Conservation (phyloP, 2,888 invertebrate species). For the Eupithecia centaureata region DNA sequence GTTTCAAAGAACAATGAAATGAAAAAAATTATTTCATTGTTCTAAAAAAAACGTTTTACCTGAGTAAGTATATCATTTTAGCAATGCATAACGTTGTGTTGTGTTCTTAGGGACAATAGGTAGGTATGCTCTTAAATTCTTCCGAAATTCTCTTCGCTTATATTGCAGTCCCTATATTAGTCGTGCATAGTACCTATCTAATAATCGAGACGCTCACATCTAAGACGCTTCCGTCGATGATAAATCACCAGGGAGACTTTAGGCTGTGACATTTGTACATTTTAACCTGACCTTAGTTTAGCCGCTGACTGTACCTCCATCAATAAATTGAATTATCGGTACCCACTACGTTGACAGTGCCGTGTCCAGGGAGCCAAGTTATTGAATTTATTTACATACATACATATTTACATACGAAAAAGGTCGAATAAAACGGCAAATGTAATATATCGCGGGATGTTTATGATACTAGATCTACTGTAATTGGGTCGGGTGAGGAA, state of each 20-base stretch:
- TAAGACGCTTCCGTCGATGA: background rate
- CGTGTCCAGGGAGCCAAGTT: conserved; percentile 60
- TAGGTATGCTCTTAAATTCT: background rate
- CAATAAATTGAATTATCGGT: conserved; percentile 65
- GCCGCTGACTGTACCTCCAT: conserved; percentile 11
- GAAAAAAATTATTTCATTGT: too few relatives aligned
- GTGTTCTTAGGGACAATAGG: background rate
- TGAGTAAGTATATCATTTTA: too few relatives aligned
- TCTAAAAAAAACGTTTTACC: too few relatives aligned
- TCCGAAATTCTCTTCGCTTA: background rate
- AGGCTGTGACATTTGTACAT: background rate
- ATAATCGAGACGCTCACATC: background rate
- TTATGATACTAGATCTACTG: conserved; percentile 34
- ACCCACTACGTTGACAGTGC: conserved; percentile 55
- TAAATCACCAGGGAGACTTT: background rate
- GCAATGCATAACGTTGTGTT: background rate
- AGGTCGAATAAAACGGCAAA: conserved; percentile 46
- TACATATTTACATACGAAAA: conserved; percentile 53
- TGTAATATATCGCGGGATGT: conserved; percentile 36
- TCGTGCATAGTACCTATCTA: background rate
- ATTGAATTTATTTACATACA: conserved; percentile 70
- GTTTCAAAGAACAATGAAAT: too few relatives aligned
- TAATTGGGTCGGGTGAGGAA: conserved; percentile 29
- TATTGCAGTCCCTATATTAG: background rate
- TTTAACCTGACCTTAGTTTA: background rate